Evolutionary conservation across 2,888 invertebrate species (phyloP), one percentile per base, ranked within the genome.

Genomic region (Zelleria hepariella): DNA sequence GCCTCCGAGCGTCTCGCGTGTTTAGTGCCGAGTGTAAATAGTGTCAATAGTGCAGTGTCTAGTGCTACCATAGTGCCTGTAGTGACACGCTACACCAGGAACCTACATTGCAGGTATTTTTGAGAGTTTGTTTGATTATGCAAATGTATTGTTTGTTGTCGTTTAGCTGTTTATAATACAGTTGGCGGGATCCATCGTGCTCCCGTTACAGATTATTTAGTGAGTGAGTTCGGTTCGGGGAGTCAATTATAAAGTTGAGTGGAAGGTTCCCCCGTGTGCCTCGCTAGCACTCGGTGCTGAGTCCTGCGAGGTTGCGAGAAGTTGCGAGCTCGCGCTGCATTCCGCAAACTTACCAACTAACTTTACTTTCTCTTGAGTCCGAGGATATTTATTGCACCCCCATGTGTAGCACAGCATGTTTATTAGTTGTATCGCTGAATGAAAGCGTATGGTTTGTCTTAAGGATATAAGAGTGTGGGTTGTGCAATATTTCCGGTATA

Each of bases 11-110:
- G 18, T 56, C 32, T 32, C 18, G 56, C 32, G 20, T 7, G 56
- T 32, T 42, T 15, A 42, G 32, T 42, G 32, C 32, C 32, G 56
- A 5, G 5, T 21, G 25, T 15, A 8, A 10, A 20, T 10, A 26
- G 56, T 32, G 20, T 56, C 26, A 56, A 32, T 21, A 32, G 56
- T 56, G 56, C 26, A 32, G 56, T 42, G 56, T 56, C 20, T 26
- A 32, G 27, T 51, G 51, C 20, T 20, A 51, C 20, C n/a, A 18
- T 20, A 18, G 56, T 32, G 32, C 32, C 8, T 1, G 26, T 56
- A 42, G 32, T 42, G 32, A 10, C 32, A 18, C 51, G 21, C 21
- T 10, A 7, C n/a, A 2, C 21, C 10, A 51, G 20, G 23, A 21
- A 10, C 20, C 21, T 20, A 7, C 20, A 51, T 20, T 4, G 6